A percentile compares a stretch with the other conserved stretches of the same genome.
These are phyloP conservation scores for Bhutanitis thaidina DNA, from an alignment of 2,888 invertebrate species.

Conservation along the genomic window DNA sequence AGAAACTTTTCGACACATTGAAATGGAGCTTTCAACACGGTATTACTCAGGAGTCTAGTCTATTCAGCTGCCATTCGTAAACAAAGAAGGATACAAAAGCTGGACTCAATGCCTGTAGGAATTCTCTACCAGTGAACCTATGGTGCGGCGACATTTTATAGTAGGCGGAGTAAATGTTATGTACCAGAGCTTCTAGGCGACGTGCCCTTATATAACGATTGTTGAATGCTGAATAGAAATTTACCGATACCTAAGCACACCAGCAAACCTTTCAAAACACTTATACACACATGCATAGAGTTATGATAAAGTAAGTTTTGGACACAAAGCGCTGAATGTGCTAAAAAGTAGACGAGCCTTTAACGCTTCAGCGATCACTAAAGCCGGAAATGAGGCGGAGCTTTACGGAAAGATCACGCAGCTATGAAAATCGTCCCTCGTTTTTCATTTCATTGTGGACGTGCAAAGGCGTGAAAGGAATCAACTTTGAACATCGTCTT, in stretches of 20 bases:
- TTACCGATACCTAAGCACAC: not conserved
- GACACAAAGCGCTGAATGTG: not conserved
- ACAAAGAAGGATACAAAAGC: too few relatives aligned
- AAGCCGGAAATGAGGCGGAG: not conserved
- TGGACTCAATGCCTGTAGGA: too few relatives aligned
- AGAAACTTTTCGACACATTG: too few relatives aligned
- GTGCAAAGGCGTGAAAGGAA: not conserved
- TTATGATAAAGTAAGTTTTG: not conserved
- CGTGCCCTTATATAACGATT: too few relatives aligned
- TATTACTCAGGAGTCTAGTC: too few relatives aligned
- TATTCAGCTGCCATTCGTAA: too few relatives aligned
- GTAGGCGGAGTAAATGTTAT: too few relatives aligned
- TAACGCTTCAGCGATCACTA: not conserved
- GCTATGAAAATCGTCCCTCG: not conserved
- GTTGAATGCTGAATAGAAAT: too few relatives aligned
- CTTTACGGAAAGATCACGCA: not conserved
- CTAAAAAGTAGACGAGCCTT: not conserved
- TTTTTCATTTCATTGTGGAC: not conserved
- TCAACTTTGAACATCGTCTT: not conserved
- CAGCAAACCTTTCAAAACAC: not conserved
- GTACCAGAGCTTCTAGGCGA: too few relatives aligned
- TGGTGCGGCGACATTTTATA: too few relatives aligned
- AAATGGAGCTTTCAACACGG: too few relatives aligned
- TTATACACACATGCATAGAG: not conserved
- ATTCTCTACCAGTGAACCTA: too few relatives aligned